Evolutionary conservation across 2,888 invertebrate genomes (phyloP), one percentile per base, ranked within the genome.

Genomic region (Agrilus mali): DNA sequence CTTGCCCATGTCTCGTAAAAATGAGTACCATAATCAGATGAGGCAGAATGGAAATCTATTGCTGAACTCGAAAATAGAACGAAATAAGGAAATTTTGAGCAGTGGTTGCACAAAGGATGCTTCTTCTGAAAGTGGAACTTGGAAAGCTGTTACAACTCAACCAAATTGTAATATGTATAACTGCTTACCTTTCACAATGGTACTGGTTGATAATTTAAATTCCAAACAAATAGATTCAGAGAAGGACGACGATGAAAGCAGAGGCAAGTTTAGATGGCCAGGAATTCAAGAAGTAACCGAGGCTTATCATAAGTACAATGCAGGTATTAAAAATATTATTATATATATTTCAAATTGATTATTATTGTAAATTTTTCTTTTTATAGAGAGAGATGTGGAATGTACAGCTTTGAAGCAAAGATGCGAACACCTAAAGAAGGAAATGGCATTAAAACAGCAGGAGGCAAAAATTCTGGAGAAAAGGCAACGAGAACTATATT

Each of bases 221-320:
- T 27, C 32, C 39, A 15, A 39, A 17, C 33, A 33, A 16, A 33
- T 32, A 48, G 40, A 15, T 55, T 52, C 27, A 13, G 48, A 47
- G 8, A 31, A 16, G 12, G 40, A 45, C 14, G 36, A 38, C 8
- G 27, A 39, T 5, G 43, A 45, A 36, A 50, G 47, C 33, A 35
- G 48, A 47, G 27, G 27, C 27, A 48, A 43, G 45, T 44, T 38
- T 32, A 54, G 57, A 31, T 77, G 77, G 77, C 68, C 72, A 0
- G 74, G 73, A 1, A 53, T 73, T 5, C 67, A 73, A 36, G 65
- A 65, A 7, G 54, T 76, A n/a, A 61, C 70, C 44, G 69, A 65
- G 50, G 69, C 68, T 34, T 78, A 73, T 55, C 70, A 65, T 52
- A 68, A 67, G 49, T 74, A 69, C 59, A 70, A 71, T 47, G 63